Evolutionary conservation across 2,797 vertebrate genomes (phyloP).

Genomic region (Echeneis naucrates): DNA sequence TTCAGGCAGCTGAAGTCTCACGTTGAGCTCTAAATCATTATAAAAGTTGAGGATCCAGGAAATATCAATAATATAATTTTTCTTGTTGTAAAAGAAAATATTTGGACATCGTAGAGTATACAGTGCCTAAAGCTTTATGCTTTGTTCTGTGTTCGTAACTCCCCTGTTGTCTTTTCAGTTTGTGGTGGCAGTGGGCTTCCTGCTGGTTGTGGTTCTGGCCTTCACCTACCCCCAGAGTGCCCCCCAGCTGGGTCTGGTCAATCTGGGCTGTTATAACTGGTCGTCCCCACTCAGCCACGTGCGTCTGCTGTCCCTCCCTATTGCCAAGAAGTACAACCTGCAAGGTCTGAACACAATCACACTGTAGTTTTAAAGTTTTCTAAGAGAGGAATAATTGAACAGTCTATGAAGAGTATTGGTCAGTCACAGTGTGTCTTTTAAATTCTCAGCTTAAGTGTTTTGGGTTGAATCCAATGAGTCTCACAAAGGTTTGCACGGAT

Average conservation of each 20-base stretch:
- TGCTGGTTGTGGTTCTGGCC: slow-evolving; percentile 88
- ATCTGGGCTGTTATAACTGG: slow-evolving; percentile 88
- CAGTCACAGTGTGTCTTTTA: too few relatives aligned
- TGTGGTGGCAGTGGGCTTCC: slow-evolving; percentile 86
- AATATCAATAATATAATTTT: not conserved
- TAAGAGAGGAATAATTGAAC: too few relatives aligned
- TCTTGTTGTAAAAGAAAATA: slow-evolving; percentile 7
- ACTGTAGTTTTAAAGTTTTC: not conserved
- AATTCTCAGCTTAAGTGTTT: too few relatives aligned
- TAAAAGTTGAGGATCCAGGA: not conserved
- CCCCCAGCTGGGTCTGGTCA: slow-evolving; percentile 83
- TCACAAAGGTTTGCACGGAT: too few relatives aligned
- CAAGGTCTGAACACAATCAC: slow-evolving; percentile 81
- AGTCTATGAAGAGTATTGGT: too few relatives aligned
- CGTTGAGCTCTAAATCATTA: too few relatives aligned
- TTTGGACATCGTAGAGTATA: not conserved
- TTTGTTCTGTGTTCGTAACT: not conserved
- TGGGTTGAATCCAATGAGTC: too few relatives aligned
- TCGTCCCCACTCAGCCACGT: slow-evolving; percentile 90
- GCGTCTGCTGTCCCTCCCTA: slow-evolving; percentile 92
- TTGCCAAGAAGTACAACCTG: slow-evolving; percentile 95
- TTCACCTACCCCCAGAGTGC: slow-evolving; percentile 89
- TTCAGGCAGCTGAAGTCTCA: too few relatives aligned
- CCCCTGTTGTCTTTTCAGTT: slow-evolving; percentile 77
- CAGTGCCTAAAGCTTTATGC: not conserved